Conservation (phyloP, 2,888 invertebrate genomes). For the Phyto melanocephala region DNA sequence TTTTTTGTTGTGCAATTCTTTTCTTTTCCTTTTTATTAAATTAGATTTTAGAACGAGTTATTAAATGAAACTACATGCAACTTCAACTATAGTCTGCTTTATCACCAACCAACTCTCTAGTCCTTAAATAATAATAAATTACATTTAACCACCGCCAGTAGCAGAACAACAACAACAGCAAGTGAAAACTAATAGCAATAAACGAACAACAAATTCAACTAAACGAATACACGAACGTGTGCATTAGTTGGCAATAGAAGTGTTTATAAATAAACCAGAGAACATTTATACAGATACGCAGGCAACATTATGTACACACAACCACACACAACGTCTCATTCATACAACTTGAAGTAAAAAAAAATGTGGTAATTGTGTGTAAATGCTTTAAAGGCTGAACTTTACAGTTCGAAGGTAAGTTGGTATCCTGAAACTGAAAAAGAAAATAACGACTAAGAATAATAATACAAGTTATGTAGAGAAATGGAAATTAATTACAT, state of each 20-base stretch:
- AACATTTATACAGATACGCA: not conserved
- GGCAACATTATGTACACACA: not conserved
- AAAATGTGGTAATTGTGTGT: not conserved
- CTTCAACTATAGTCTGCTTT: slow-evolving; percentile 51
- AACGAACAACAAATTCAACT: slow-evolving; percentile 20
- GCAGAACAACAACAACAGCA: not conserved
- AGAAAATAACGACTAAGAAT: not conserved
- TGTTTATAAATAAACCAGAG: not conserved
- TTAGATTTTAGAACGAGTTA: slow-evolving; percentile 67
- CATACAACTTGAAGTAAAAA: not conserved
- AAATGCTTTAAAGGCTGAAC: not conserved
- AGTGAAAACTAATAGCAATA: not conserved
- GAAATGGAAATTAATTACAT: slow-evolving; percentile 1
- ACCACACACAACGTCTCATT: not conserved
- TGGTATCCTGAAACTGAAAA: not conserved
- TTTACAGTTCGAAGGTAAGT: slow-evolving; percentile 42
- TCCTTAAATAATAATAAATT: slow-evolving; percentile 54
- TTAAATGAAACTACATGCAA: slow-evolving; percentile 66
- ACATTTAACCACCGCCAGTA: slow-evolving; percentile 62
- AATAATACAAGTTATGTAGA: too few species aligned
- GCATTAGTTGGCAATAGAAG: not conserved
- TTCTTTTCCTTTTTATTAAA: slow-evolving; percentile 7
- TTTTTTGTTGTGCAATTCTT: not conserved
- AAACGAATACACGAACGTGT: not conserved
- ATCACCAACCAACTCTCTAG: slow-evolving; percentile 34